These are phyloP conservation scores for Scytalopus superciliaris DNA, from an alignment of 2,113 vertebrate species.

Conservation along the genomic window DNA sequence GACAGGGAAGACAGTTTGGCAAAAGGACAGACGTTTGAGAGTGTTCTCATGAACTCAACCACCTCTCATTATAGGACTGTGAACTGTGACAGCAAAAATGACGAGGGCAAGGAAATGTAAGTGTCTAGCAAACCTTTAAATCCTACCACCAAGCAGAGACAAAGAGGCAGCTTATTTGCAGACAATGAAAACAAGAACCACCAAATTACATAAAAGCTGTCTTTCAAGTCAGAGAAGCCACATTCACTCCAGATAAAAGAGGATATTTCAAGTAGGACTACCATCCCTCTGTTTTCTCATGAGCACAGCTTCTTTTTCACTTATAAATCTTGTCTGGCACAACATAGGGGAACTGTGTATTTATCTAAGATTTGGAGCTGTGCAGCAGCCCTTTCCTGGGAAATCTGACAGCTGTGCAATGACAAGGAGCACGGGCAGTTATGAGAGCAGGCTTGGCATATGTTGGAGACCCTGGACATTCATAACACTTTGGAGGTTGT, in stretches of 20 bases:
- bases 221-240: not conserved
- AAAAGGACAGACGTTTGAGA: not conserved
- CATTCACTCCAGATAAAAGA: not conserved
- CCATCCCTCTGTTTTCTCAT: not conserved
- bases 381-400: not conserved
- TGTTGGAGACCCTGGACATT: not conserved
- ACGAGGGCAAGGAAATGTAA: not conserved
- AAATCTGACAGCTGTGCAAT: not conserved
- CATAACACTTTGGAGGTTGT: not conserved
- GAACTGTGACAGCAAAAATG: not conserved
- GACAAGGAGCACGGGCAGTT: rapidly evolving
- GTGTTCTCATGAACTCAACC: not conserved
- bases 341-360: not conserved
- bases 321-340: not conserved
- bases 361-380: not conserved
- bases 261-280: not conserved
- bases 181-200: not conserved
- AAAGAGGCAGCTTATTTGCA: not conserved
- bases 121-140: not conserved
- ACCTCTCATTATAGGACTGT: not conserved
- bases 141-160: not conserved
- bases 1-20: not conserved
- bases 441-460: not conserved
- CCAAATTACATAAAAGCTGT: not conserved
- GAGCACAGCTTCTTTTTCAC: not conserved